Conservation (phyloP, 2,113 vertebrate species). For the Lipophrys pholis region DNA sequence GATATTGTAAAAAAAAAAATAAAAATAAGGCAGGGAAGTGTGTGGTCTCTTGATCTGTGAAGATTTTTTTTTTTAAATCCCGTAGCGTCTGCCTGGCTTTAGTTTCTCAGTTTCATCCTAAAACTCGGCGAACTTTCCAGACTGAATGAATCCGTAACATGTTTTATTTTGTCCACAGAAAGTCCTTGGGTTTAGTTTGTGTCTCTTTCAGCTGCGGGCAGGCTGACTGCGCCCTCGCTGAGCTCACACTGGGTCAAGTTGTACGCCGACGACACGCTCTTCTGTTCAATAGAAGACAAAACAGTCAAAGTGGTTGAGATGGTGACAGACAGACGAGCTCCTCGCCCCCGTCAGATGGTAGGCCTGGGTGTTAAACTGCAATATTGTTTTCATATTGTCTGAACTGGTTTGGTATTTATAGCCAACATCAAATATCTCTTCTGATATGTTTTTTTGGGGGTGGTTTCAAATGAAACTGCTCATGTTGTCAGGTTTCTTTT, state of each 20-base stretch:
- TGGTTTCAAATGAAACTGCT: not conserved
- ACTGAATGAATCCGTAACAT: not conserved
- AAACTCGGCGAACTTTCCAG: not conserved
- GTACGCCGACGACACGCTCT: not conserved
- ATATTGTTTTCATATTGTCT: not conserved
- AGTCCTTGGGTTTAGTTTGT: too few species aligned
- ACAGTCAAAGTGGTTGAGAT: not conserved
- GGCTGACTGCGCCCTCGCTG: too few species aligned
- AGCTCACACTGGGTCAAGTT: not conserved
- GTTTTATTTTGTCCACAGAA: not conserved
- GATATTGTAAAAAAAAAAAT: too few species aligned
- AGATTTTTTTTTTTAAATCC: too few species aligned
- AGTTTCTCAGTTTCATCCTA: too few species aligned
- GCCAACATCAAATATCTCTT: slow-evolving; percentile 3
- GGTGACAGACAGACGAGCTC: slow-evolving; percentile 33
- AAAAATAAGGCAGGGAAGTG: too few species aligned
- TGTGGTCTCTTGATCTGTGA: too few species aligned
- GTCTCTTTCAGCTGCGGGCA: slow-evolving; percentile 34
- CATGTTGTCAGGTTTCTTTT: not conserved
- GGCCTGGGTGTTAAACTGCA: slow-evolving; percentile 1
- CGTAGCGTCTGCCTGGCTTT: too few species aligned
- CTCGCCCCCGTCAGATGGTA: not conserved
- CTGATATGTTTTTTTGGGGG: not conserved
- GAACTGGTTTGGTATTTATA: not conserved
- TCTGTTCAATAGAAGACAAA: not conserved